A percentile compares a stretch with the other conserved stretches of the same genome.
Conservation (phyloP, 2,888 invertebrate genomes). For the Ernsta delagoae region DNA sequence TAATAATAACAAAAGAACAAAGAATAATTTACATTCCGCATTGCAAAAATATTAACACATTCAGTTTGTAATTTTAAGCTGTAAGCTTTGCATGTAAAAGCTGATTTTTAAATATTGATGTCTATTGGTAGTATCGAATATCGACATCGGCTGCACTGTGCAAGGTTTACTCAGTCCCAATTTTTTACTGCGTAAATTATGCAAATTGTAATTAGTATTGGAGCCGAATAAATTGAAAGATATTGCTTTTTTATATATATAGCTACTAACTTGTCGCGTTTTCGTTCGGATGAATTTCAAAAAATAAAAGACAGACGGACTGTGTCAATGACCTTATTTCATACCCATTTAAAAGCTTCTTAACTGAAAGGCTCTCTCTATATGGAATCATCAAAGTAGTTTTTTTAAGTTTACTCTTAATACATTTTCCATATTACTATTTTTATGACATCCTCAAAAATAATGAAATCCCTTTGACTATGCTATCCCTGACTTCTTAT, state of each 20-base stretch:
- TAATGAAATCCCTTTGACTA: no score
- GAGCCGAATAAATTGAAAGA: constrained; percentile 34
- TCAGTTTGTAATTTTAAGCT: neutral
- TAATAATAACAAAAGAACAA: neutral
- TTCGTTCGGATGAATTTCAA: no score
- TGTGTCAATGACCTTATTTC: no score
- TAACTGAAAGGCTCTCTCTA: no score
- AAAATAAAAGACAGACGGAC: no score
- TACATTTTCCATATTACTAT: no score
- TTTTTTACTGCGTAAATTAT: constrained; percentile 35
- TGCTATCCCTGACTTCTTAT: no score
- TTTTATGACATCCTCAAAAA: no score
- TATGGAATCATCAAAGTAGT: no score
- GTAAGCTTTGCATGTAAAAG: constrained; percentile 10
- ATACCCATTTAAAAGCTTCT: no score
- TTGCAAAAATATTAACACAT: neutral
- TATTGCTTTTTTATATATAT: constrained; percentile 31
- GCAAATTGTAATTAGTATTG: constrained; percentile 36
- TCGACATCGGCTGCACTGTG: neutral
- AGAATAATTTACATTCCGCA: neutral
- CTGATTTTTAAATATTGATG: constrained; percentile 10
- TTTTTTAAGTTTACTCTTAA: no score
- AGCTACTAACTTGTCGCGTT: neutral
- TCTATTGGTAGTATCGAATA: neutral
- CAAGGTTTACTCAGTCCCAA: constrained; percentile 16